These are phyloP conservation scores for Magallana ariakensis DNA, from an alignment of 1,140 invertebrate species.

Conservation along the genomic window DNA sequence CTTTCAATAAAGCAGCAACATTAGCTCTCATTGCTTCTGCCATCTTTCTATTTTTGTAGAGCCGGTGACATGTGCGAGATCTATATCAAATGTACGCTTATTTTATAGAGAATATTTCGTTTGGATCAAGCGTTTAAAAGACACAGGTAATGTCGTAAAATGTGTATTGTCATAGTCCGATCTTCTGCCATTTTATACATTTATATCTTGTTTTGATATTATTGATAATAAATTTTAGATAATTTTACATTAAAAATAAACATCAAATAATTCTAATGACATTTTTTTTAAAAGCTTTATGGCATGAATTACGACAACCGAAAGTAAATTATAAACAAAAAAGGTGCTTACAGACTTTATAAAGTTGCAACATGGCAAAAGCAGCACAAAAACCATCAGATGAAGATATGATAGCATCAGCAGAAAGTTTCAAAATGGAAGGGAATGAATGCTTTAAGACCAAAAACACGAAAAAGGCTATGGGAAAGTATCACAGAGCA, in stretches of 20 bases:
- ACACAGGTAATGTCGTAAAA: background rate
- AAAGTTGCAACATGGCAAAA: constrained; percentile 1
- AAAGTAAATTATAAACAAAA: background rate
- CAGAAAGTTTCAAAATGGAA: constrained; percentile 70
- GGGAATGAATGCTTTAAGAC: constrained; percentile 74
- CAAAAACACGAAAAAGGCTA: constrained; percentile 69
- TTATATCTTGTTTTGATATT: no score
- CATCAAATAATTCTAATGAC: no score
- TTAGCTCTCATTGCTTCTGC: constrained; percentile 88
- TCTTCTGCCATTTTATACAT: background rate
- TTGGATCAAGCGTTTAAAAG: constrained; percentile 23
- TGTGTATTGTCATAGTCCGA: background rate
- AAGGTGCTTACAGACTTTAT: background rate
- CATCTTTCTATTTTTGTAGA: constrained; percentile 69
- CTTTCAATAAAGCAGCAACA: constrained; percentile 87
- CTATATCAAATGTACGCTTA: background rate
- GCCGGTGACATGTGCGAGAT: constrained; percentile 40
- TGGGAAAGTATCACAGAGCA: constrained; percentile 76
- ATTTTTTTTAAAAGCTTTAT: no score
- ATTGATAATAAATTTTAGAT: no score
- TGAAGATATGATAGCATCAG: constrained; percentile 64
- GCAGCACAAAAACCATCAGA: constrained; percentile 47
- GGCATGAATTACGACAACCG: constrained; percentile 12
- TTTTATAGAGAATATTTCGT: background rate
- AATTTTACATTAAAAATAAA: no score